Conservation (phyloP, 2,797 vertebrate genomes). For the Arctocebus calabarensis region DNA sequence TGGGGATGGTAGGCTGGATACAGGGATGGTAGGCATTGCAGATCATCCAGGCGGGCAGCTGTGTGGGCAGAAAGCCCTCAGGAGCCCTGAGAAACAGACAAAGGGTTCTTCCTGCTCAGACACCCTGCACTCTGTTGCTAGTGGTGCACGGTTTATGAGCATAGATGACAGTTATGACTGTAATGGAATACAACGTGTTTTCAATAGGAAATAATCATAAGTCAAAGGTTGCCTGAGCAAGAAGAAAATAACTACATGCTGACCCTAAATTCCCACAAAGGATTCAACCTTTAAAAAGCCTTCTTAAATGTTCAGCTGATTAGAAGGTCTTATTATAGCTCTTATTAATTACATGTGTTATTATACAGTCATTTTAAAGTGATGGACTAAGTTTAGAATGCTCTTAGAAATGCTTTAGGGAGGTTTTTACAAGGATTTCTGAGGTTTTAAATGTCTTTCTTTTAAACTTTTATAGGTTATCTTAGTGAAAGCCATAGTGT, state of each 20-base stretch:
- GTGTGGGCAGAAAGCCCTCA: neutral
- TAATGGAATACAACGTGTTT: neutral
- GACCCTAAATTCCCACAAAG: constrained; percentile 47
- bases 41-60: neutral
- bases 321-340: constrained; percentile 36
- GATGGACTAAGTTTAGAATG: constrained; percentile 43
- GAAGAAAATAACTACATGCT: constrained; percentile 19
- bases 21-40: too few relatives aligned
- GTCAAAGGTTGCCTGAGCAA: neutral
- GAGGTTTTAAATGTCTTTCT: neutral
- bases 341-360: constrained; percentile 46
- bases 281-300: constrained; percentile 27
- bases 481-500: neutral
- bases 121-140: neutral
- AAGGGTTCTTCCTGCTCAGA: constrained; percentile 13
- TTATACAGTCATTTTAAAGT: constrained; percentile 18
- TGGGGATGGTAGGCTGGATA: neutral
- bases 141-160: neutral
- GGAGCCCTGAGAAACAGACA: neutral
- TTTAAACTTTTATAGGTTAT: neutral
- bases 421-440: neutral
- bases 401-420: neutral
- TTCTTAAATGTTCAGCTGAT: constrained; percentile 47
- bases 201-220: neutral
- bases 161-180: neutral